Conservation (phyloP, 2,113 vertebrate species). For the Psittacula cyanocephala region DNA sequence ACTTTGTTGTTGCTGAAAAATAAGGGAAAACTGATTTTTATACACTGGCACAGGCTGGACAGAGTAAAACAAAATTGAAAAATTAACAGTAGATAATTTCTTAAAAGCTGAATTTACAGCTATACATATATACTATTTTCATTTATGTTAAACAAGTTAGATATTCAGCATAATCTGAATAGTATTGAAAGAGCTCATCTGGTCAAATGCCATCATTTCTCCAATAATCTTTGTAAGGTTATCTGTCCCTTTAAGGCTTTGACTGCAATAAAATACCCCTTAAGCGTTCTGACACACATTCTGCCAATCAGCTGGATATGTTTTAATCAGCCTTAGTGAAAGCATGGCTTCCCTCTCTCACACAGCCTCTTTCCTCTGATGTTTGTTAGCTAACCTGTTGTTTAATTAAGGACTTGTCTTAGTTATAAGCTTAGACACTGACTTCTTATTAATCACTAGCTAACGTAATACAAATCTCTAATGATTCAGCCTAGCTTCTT, state of each 20-base stretch:
- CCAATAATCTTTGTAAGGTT: background rate
- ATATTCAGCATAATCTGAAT: background rate
- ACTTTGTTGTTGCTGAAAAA: conserved; percentile 28
- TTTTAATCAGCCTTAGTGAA: background rate
- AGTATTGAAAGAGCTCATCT: background rate
- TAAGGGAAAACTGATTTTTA: background rate
- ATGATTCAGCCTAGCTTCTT: background rate
- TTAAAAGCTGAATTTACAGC: background rate
- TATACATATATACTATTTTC: background rate
- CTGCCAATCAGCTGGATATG: background rate
- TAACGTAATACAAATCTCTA: background rate
- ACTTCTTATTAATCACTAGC: conserved; percentile 26
- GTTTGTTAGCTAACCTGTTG: conserved; percentile 9
- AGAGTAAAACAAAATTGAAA: background rate
- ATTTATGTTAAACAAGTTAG: background rate
- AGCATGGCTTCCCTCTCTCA: background rate
- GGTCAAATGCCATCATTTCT: background rate
- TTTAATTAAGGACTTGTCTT: conserved; percentile 42
- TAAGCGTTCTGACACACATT: background rate
- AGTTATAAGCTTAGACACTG: background rate
- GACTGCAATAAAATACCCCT: background rate
- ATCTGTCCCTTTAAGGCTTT: background rate
- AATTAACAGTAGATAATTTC: background rate
- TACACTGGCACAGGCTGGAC: background rate
- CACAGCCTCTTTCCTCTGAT: background rate